Conservation (phyloP, 2,797 vertebrate species). For the Delichon dasypus region DNA sequence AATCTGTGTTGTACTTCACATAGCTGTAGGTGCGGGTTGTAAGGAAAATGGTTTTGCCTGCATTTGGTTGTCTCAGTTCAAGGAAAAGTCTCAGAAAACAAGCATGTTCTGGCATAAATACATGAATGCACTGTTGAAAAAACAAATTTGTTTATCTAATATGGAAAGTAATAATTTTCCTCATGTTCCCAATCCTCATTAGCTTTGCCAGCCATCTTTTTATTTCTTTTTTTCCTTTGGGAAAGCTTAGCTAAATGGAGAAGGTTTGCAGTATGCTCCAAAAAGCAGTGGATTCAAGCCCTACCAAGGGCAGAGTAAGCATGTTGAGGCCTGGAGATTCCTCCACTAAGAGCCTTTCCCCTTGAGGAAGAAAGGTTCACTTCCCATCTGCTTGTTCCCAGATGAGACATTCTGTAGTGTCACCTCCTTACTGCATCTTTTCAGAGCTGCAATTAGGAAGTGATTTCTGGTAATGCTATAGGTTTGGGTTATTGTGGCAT, state of each 20-base stretch:
- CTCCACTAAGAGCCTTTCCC: neutral
- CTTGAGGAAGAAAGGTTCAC: neutral
- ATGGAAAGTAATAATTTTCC: neutral
- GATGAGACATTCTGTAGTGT: neutral
- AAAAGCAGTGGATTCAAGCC: neutral
- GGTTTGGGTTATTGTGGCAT: neutral
- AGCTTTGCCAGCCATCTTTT: neutral
- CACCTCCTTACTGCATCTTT: neutral
- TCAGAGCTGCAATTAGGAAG: neutral
- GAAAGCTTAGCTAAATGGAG: neutral
- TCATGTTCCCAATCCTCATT: neutral
- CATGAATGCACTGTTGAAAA: neutral
- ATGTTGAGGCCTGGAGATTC: neutral
- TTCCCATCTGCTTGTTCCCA: neutral
- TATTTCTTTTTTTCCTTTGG: neutral
- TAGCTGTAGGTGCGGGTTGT: neutral
- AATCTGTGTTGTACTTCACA: neutral
- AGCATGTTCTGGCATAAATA: neutral
- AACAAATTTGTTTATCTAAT: neutral
- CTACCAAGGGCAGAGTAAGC: neutral
- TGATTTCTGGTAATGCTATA: fast-evolving
- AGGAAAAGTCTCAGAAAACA: neutral
- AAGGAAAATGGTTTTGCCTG: neutral
- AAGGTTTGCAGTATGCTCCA: neutral
- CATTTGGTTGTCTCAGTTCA: neutral